phyloP scores from a whole-genome alignment of 2,113 vertebrate genomes.

The Pluvianellus socialis region DNA sequence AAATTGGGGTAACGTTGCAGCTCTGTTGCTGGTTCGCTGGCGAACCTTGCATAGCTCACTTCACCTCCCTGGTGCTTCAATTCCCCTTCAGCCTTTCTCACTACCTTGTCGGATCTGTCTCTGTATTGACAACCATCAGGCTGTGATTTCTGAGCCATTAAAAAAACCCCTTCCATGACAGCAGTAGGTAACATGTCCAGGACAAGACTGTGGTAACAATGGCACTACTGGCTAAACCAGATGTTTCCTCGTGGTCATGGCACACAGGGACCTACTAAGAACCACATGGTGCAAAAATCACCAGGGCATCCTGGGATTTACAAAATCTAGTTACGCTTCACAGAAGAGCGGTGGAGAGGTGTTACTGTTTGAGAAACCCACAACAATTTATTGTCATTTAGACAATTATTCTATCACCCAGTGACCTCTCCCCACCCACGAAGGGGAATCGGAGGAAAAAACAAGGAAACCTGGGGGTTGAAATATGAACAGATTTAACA shows the following conservation, averaged over 20 bases:
- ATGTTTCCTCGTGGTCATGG: neutral
- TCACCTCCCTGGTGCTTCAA: neutral
- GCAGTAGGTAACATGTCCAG: neutral
- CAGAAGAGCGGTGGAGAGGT: neutral
- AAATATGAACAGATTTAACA: no score
- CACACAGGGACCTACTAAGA: neutral
- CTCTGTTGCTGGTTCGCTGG: neutral
- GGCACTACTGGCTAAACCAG: neutral
- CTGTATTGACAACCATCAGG: neutral
- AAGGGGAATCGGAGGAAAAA: no score
- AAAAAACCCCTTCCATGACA: neutral
- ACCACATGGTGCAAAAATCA: neutral
- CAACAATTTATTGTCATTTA: no score
- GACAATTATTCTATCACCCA: no score
- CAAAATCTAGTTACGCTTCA: neutral
- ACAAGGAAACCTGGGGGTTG: no score
- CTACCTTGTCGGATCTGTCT: neutral
- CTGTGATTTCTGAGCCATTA: neutral
- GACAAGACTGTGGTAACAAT: neutral
- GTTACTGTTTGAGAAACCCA: no score
- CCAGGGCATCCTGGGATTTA: neutral
- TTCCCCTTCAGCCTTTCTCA: neutral
- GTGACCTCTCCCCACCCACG: no score
- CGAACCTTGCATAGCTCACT: neutral
- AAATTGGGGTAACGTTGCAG: neutral